Evolutionary conservation across 2,113 vertebrate species (phyloP), one percentile per base, ranked within the genome.

Genomic region (Scortum barcoo): DNA sequence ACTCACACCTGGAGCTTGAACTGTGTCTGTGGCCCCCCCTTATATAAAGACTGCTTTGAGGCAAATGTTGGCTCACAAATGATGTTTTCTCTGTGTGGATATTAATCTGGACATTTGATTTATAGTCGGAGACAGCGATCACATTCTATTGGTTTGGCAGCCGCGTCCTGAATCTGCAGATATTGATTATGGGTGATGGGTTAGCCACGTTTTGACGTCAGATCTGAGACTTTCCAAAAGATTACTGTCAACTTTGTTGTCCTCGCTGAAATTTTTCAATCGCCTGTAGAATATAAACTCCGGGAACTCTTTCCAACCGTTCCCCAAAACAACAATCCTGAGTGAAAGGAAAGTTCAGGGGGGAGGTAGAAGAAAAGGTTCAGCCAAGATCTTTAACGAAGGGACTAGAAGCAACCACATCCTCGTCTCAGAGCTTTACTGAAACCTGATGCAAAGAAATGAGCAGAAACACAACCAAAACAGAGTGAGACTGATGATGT

Each of bases 141-240:
- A 28, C 62, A 17, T 50, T 40, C 38, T n/a, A 2, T 38, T 24
- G 53, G 22, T 48, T 66, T 80, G 51, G 78, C 69, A 72, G 66
- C 12, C 14, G 0, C 14, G 62, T 58, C 5, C 16, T 57, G 65
- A 36, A 22, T 42, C 14, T 16, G 24, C 33, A 48, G 53, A 24
- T 58, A 51, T 42, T n/a, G 40, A 67, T 67, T 17, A 40, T 8
- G 33, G 53, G 6, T 30, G 71, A 58, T 4, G 30, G 60, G 50
- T 7, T 26, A 0, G 68, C 3, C 1, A 13, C 7, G 51, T 56
- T 42, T 54, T 17, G 22, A 24, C 33, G 67, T n/a, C 30, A 40
- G 68, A 9, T 17, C 50, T 3, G 2, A 53, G 28, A 36, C 9
- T 44, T 51, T 62, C 8, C 13, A 2, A 62, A 54, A 62, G 28